phyloP scores from a whole-genome alignment of 92 coral and sea anemone genomes.

The Scolanthus callimorphus region DNA sequence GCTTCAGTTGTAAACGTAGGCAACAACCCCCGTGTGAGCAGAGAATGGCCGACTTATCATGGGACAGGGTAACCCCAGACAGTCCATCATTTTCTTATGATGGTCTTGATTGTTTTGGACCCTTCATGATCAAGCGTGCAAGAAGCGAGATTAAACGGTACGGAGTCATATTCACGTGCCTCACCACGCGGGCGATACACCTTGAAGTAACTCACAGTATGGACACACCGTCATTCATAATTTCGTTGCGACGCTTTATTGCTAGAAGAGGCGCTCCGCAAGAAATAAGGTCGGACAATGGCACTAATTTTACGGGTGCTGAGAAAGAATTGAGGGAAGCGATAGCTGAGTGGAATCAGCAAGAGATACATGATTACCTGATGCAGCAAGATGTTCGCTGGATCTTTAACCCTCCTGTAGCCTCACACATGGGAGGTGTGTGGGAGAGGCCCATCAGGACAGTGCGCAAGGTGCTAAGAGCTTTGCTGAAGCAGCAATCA shows the following conservation, averaged over 20 bases:
- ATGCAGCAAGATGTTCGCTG: slow-evolving; percentile 31
- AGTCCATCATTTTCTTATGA: slow-evolving; percentile 31
- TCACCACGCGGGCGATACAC: slow-evolving; percentile 45
- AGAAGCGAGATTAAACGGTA: slow-evolving; percentile 26
- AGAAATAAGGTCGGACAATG: slow-evolving; percentile 42
- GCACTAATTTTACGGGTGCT: slow-evolving; percentile 31
- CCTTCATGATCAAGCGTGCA: slow-evolving; percentile 12
- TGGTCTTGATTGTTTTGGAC: slow-evolving; percentile 34
- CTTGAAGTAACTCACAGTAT: slow-evolving; percentile 37
- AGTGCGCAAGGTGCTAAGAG: slow-evolving; percentile 29
- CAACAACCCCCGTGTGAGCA: slow-evolving; percentile 16
- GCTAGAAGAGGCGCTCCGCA: slow-evolving; percentile 41
- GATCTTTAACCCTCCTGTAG: slow-evolving; percentile 59
- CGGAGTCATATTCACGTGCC: slow-evolving; percentile 49
- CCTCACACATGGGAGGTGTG: slow-evolving; percentile 52
- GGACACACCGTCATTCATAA: slow-evolving; percentile 49
- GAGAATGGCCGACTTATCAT: slow-evolving; percentile 44
- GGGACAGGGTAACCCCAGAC: slow-evolving; percentile 26
- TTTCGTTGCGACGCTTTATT: slow-evolving; percentile 38
- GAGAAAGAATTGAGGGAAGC: slow-evolving; percentile 25
- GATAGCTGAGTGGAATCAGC: slow-evolving; percentile 39
- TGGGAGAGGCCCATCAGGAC: slow-evolving; percentile 49
- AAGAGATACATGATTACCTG: slow-evolving; percentile 19
- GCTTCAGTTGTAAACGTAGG: slow-evolving; percentile 33
- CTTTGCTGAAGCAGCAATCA: slow-evolving; percentile 23